Evolutionary conservation across 53 echinoderm and acorn worm species (phyloP).

Genomic region (Mesocentrotus franciscanus): DNA sequence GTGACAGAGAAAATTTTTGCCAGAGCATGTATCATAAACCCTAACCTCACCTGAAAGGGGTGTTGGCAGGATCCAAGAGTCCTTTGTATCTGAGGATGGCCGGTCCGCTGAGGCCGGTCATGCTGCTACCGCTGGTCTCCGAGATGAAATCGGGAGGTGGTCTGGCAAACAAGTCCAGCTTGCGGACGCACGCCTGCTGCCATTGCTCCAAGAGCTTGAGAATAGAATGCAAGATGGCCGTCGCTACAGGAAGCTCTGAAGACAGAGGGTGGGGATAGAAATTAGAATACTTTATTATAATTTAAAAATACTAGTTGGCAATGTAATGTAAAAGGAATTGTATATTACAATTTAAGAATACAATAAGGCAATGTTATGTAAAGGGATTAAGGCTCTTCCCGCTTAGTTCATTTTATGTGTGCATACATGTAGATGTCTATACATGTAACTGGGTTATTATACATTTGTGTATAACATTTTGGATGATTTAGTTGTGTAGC

Average conservation of each 20-base stretch:
- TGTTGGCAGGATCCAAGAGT: slow-evolving; percentile 90
- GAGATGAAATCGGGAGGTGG: slow-evolving; percentile 90
- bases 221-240: slow-evolving; percentile 90
- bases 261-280: neutral
- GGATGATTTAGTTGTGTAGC: no score
- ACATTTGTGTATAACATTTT: no score
- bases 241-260: slow-evolving; percentile 96
- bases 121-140: slow-evolving; percentile 61
- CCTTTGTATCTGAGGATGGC: slow-evolving; percentile 95
- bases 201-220: slow-evolving; percentile 96
- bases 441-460: no score
- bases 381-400: no score
- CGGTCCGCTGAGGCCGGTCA: slow-evolving; percentile 75
- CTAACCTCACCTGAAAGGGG: slow-evolving; percentile 84
- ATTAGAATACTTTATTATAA: no score
- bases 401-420: no score
- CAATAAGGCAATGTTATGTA: no score
- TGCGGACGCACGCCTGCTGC: slow-evolving; percentile 86
- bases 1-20: neutral
- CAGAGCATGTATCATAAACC: neutral
- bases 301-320: no score
- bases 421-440: no score
- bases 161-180: slow-evolving; percentile 93
- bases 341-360: no score
- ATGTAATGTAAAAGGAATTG: neutral